Evolutionary conservation across 2,888 invertebrate genomes (phyloP), one percentile per base, ranked within the genome.

Genomic region (Phrixothrix hirtus): DNA sequence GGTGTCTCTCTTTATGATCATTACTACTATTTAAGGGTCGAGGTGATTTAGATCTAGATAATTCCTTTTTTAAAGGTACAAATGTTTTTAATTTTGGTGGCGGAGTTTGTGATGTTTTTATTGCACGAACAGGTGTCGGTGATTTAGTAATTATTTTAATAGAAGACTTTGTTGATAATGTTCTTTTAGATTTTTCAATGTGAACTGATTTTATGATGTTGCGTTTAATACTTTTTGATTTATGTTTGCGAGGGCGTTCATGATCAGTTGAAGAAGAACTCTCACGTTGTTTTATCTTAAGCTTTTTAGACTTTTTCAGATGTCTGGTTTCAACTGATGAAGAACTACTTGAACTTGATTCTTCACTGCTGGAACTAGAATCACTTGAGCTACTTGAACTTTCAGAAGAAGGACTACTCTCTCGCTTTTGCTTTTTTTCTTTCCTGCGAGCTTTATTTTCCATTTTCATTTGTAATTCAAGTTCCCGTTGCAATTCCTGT

Each of bases 401-500:
- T 57, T 81, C 84, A 57, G 84, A 81, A 44, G 85, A 86, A n/a
- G 86, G 85, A 49, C 84, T 84, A 67, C 84, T 86, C 61, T 84
- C 84, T 63, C 83, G 80, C 74, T 86, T 86, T 38, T 73, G 71
- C 71, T 85, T 84, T 70, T 84, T 85, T 57, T 85, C 84, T 70
- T 86, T 85, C 58, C 85, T 83, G 64, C 84, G 83, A 72, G 86
- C 86, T 64, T 80, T 81, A 60, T 78, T 81, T 68, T 88, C 88
- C 80, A 87, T 87, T 79, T 87, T 87, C 80, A 87, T 78, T 77
- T 88, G 88, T 71, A 88, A 76, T 72, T 88, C 88, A 73, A 89
- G 78, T 78, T 89, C 88, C 66, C 88, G 80, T 72, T 89, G 87
- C 67, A 89, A 78, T 69, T 88, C 83, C 69, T 84, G 85, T 58